Percentiles rank a stretch among this genome's conserved stretches.
These are phyloP conservation scores for Cetonia aurata DNA, from an alignment of 2,888 invertebrate genomes.

Conservation along the genomic window DNA sequence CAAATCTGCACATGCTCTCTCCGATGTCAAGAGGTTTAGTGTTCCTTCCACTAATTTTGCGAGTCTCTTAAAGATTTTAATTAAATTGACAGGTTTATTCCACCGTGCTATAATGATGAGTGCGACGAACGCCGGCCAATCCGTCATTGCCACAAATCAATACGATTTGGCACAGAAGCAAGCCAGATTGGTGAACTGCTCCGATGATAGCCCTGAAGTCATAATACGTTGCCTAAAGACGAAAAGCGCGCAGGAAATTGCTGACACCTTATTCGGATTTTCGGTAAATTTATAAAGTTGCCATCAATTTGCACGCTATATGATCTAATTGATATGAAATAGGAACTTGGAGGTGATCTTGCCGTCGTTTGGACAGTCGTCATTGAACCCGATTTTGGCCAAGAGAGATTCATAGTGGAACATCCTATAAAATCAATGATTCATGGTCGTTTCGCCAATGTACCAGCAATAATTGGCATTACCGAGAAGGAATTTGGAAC, in stretches of 20 bases:
- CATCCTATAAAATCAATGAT: constrained; percentile 72
- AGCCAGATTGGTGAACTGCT: constrained; percentile 73
- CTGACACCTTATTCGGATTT: constrained; percentile 67
- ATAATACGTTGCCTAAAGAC: constrained; percentile 74
- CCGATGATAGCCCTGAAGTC: constrained; percentile 68
- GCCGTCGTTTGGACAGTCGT: constrained; percentile 73
- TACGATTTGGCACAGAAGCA: constrained; percentile 73
- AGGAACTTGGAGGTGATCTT: constrained; percentile 71
- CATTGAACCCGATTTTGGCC: constrained; percentile 74
- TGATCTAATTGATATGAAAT: background rate
- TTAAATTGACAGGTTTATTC: constrained; percentile 12
- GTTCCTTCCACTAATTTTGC: background rate
- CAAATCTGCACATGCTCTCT: constrained; percentile 71
- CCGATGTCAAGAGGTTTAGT: constrained; percentile 75
- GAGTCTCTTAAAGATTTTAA: background rate
- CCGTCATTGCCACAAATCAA: constrained; percentile 70
- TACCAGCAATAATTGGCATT: constrained; percentile 75
- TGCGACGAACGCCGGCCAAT: constrained; percentile 71
- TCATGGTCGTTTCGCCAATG: constrained; percentile 69
- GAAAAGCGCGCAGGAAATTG: constrained; percentile 68
- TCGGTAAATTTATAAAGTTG: constrained; percentile 62
- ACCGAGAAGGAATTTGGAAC: constrained; percentile 75
- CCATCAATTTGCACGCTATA: background rate
- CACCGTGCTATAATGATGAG: constrained; percentile 79
- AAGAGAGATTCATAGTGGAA: constrained; percentile 73